Evolutionary conservation across 1,140 invertebrate genomes (phyloP).

Genomic region (Ganaspis sp.): DNA sequence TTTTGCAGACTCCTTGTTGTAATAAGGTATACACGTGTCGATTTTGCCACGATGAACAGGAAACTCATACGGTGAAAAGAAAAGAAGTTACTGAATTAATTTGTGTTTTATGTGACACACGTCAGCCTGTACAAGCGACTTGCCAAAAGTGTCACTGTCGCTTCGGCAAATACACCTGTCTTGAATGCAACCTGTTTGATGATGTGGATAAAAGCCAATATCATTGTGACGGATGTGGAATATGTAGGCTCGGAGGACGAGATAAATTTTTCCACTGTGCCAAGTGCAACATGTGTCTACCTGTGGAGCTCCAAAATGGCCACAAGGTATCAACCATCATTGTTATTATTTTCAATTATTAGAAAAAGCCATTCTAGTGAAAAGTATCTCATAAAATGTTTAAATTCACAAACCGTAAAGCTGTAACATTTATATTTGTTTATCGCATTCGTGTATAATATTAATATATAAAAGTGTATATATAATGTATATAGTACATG

Average conservation of each 20-base stretch:
- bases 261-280: conserved; percentile 92
- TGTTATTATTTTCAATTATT: too few relatives aligned
- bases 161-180: conserved; percentile 92
- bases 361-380: conserved; percentile 31
- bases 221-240: conserved; percentile 91
- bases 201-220: conserved; percentile 92
- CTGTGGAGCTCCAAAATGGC: conserved; percentile 84
- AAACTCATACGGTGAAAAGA: conserved; percentile 87
- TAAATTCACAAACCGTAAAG: too few relatives aligned
- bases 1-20: conserved; percentile 89
- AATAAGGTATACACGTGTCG: conserved; percentile 91
- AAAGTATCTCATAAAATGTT: too few relatives aligned
- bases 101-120: conserved; percentile 87
- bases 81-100: conserved; percentile 88
- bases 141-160: conserved; percentile 85
- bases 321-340: conserved; percentile 83
- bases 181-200: conserved; percentile 92
- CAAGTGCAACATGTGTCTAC: conserved; percentile 91
- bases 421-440: too few relatives aligned
- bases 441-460: too few relatives aligned
- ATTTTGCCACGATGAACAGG: conserved; percentile 92
- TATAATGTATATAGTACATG: too few relatives aligned
- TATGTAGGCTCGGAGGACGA: conserved; percentile 90
- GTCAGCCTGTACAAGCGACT: conserved; percentile 86
- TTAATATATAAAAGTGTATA: too few relatives aligned